Evolutionary conservation across 2,113 vertebrate species (phyloP).

Genomic region (Lepidiolamprologus cunningtoni): DNA sequence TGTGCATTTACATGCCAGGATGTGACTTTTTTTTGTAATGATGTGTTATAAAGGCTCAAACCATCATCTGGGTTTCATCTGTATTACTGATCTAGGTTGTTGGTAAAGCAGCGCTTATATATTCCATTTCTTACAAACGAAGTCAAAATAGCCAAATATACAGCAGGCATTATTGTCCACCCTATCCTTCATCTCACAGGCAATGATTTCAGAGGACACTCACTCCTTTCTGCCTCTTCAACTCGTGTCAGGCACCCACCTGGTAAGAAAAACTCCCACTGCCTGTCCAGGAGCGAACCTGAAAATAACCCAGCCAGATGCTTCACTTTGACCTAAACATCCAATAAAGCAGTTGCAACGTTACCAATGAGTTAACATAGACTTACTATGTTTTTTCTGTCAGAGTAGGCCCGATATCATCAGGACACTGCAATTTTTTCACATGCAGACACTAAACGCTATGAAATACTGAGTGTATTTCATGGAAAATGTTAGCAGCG

Average conservation of each 20-base stretch:
- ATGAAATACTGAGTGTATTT: background rate
- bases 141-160: background rate
- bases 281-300: conserved; percentile 48
- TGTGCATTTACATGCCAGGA: background rate
- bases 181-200: background rate
- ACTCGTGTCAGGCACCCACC: conserved; percentile 32
- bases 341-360: background rate
- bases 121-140: background rate
- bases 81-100: background rate
- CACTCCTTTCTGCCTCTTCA: conserved; percentile 50
- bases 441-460: background rate
- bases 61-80: background rate
- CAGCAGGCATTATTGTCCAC: background rate
- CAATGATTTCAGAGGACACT: conserved; percentile 23
- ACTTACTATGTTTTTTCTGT: background rate
- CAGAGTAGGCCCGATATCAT: background rate
- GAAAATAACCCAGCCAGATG: conserved; percentile 33
- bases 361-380: background rate
- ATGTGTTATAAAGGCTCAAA: background rate
- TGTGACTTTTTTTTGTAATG: background rate
- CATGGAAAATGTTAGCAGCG: background rate
- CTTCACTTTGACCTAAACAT: background rate
- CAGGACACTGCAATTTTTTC: background rate
- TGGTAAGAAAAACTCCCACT: conserved; percentile 54
- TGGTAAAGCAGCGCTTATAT: background rate